phyloP scores from a whole-genome alignment of 2,113 vertebrate genomes.

The Ameiurus melas region DNA sequence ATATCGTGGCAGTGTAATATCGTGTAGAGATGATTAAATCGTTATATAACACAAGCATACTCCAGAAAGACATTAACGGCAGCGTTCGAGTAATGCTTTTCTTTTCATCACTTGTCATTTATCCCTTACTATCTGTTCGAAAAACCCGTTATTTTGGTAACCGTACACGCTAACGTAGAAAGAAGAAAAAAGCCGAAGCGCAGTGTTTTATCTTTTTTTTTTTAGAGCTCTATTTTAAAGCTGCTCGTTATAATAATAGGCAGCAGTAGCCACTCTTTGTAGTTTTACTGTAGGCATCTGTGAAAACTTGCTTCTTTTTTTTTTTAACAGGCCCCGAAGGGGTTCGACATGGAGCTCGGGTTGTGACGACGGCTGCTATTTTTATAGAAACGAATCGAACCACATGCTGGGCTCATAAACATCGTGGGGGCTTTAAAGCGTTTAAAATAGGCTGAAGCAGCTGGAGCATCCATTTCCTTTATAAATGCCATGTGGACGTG shows the following conservation, averaged over 20 bases:
- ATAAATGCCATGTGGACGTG: not conserved
- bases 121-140: not conserved
- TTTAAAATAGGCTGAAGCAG: conserved; percentile 31
- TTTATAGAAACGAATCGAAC: conserved; percentile 1
- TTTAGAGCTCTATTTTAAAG: conserved; percentile 1
- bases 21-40: not conserved
- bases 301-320: conserved; percentile 44
- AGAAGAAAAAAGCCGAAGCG: not conserved
- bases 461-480: conserved; percentile 15
- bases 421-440: conserved; percentile 3
- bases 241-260: conserved; percentile 59
- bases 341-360: conserved; percentile 29
- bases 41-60: not conserved
- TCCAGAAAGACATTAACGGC: not conserved
- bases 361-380: conserved; percentile 37
- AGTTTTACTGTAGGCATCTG: conserved; percentile 50
- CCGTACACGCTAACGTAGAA: not conserved
- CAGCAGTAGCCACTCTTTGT: conserved; percentile 36
- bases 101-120: not conserved
- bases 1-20: not conserved
- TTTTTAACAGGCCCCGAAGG: conserved; percentile 52
- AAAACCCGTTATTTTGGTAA: not conserved
- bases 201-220: not conserved
- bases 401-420: conserved; percentile 33
- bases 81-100: not conserved